These are phyloP conservation scores for Rhinichthys klamathensis DNA, from an alignment of 2,113 vertebrate genomes.

Conservation along the genomic window DNA sequence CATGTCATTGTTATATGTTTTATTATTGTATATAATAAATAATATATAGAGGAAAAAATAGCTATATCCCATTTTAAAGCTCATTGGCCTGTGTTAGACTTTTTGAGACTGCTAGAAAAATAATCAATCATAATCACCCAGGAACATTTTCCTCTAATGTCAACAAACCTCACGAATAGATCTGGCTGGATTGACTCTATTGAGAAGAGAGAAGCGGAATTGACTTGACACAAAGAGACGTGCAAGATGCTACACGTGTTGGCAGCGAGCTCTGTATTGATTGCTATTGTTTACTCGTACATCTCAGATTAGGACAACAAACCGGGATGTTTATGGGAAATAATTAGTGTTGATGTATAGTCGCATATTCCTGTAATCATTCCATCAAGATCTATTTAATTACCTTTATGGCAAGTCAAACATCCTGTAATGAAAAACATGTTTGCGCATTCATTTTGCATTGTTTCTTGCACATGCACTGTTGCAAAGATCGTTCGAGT, in stretches of 20 bases:
- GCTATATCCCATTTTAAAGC: too few relatives aligned
- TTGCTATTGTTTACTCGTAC: background rate
- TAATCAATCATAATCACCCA: background rate
- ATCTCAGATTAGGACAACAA: slow-evolving; percentile 21
- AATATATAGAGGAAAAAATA: too few relatives aligned
- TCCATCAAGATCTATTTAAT: slow-evolving; percentile 20
- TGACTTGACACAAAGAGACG: background rate
- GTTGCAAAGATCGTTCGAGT: slow-evolving; percentile 41
- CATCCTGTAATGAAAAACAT: slow-evolving; percentile 43
- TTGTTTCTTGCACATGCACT: slow-evolving; percentile 33
- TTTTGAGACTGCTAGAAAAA: slow-evolving; percentile 25
- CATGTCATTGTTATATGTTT: too few relatives aligned
- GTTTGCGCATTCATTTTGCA: background rate
- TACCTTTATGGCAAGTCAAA: slow-evolving; percentile 30
- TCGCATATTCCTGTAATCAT: slow-evolving; percentile 23
- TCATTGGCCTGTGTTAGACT: too few relatives aligned
- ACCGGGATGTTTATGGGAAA: slow-evolving; percentile 25
- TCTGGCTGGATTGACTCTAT: background rate
- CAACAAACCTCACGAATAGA: background rate
- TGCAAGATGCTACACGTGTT: slow-evolving; percentile 6
- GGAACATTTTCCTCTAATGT: background rate
- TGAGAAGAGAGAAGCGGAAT: background rate
- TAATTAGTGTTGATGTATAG: slow-evolving; percentile 31
- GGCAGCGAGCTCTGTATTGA: background rate
- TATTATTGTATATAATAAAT: too few relatives aligned